A percentile compares a stretch with the other conserved stretches of the same genome.
phyloP scores from a whole-genome alignment of 2,113 vertebrate genomes.

The Castor canadensis region DNA sequence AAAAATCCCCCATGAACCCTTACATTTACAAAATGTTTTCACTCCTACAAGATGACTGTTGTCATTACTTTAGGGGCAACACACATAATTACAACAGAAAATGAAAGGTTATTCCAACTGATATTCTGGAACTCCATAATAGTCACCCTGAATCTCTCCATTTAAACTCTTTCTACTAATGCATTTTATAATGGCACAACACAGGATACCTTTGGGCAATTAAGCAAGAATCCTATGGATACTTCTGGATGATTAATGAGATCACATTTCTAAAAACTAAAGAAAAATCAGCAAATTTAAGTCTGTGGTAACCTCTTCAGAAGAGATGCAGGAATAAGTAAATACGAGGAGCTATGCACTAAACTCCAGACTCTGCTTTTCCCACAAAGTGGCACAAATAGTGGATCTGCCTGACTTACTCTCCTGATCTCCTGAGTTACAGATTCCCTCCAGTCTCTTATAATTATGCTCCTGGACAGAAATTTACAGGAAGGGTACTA shows the following conservation, averaged over 20 bases:
- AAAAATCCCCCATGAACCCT: constrained; percentile 6
- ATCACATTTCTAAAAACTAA: constrained; percentile 11
- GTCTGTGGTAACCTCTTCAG: not conserved
- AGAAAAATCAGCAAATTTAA: not conserved
- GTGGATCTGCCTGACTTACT: not conserved
- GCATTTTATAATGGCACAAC: not conserved
- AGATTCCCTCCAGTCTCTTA: constrained; percentile 49
- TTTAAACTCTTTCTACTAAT: not conserved
- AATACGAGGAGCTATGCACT: not conserved
- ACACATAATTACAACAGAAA: not conserved
- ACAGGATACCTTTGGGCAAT: not conserved
- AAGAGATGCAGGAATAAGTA: not conserved
- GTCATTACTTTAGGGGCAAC: not conserved
- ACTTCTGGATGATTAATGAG: not conserved
- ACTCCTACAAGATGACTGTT: not conserved
- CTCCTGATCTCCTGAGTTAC: constrained; percentile 38
- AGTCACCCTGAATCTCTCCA: not conserved
- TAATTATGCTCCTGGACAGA: constrained; percentile 34
- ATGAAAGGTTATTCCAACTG: not conserved
- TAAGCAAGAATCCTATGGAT: not conserved
- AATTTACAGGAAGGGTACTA: constrained; percentile 1
- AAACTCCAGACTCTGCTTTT: not conserved
- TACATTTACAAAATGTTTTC: not conserved
- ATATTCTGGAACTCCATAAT: not conserved
- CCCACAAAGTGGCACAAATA: not conserved